Base-by-base conservation (phyloP, 2,797 vertebrate species). In the Alosa sapidissima region DNA sequence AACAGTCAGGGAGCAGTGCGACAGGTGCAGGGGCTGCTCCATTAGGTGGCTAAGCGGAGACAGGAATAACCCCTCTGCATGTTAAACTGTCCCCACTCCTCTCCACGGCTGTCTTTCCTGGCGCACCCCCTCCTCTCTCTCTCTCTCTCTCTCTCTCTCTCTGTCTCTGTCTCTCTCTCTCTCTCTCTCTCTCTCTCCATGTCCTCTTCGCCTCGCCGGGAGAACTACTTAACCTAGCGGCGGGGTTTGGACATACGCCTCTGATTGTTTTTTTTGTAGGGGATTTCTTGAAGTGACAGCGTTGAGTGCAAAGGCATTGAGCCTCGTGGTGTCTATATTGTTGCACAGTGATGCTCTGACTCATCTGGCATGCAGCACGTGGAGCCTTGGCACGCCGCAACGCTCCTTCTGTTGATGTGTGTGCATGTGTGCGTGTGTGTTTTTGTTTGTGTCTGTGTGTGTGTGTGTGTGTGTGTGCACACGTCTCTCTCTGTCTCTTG, bases 231-330 rank as follows among this genome's bases (percentile, higher is more conserved):
- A 45, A 78, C 72, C 72, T 47, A 41, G 6, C 72, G 16, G 36
- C 41, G 36, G 72, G 41, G 72, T 78, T 78, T 78, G 72, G 72
- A 78, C 16, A 1, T 6, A 78, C 16, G 41, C 41, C 36, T 47
- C 16, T 47, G 36, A 41, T 78, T 78, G 72, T 13, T 78, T 78
- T 78, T 75, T 55, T 41, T 49, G 28, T 83, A 21, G 16, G 36
- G 72, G 72, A 78, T 78, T 78, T 78, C 19, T 78, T 19, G 47
- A 85, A 82, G 84, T 81, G 54, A 81, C 81, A 51, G 49, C n/a
- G 81, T n/a, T 54, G 81, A 85, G 81, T 47, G 68, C 68, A 54
- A 21, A 84, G 45, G 19, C 55, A 16, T 85, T 47, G 36, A 68
- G 83, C 84, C 52, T 49, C 16, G 36, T 28, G 8, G 28, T 49